These are phyloP conservation scores for Neuroterus valhalla DNA, from an alignment of 1,140 invertebrate genomes.

Conservation along the genomic window DNA sequence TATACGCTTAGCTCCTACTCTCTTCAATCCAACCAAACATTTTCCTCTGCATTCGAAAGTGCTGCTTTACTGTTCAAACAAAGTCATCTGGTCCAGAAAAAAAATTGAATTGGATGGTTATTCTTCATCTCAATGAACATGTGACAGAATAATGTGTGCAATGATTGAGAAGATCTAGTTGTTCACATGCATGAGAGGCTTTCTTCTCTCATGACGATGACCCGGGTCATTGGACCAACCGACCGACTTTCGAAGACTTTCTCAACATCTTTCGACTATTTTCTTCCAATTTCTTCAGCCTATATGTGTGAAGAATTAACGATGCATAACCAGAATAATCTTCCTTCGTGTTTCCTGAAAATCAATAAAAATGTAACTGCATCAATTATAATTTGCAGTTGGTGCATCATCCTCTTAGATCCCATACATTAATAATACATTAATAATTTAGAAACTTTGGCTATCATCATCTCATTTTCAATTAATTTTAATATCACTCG, in stretches of 20 bases:
- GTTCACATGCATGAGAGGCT: constrained; percentile 39
- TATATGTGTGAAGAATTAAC: constrained; percentile 15
- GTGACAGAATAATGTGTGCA: constrained; percentile 37
- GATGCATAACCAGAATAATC: constrained; percentile 32
- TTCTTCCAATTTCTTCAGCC: constrained; percentile 15
- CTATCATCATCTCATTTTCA: no score
- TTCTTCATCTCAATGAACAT: constrained; percentile 36
- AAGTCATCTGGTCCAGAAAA: constrained; percentile 28
- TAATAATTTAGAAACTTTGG: no score
- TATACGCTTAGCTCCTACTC: no score
- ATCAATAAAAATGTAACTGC: not conserved
- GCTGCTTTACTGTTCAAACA: no score
- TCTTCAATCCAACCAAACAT: no score
- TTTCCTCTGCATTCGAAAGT: no score
- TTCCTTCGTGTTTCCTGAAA: not conserved
- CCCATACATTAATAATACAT: no score
- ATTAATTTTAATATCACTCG: no score
- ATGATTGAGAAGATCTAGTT: constrained; percentile 50
- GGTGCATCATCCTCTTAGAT: no score
- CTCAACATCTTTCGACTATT: constrained; percentile 47
- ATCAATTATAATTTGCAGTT: not conserved
- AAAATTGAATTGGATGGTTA: constrained; percentile 40
- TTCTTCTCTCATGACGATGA: constrained; percentile 66
- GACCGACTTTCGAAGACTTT: constrained; percentile 69
- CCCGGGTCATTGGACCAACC: constrained; percentile 61